These are phyloP conservation scores for Terrapene triunguis DNA, from an alignment of 2,113 vertebrate species.

Conservation along the genomic window DNA sequence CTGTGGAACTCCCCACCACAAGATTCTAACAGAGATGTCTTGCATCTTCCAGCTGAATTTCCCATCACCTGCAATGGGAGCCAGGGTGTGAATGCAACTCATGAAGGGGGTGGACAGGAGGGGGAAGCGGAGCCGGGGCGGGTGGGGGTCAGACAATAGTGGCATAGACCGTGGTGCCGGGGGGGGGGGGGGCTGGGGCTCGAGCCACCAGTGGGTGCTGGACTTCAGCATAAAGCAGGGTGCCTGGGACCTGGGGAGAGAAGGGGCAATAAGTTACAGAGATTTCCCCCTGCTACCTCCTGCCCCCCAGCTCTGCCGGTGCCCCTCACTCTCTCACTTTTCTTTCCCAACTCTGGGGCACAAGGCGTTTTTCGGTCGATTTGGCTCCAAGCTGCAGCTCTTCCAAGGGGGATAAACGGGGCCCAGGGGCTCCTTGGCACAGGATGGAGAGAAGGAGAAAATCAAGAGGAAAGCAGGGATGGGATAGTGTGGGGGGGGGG, in stretches of 20 bases:
- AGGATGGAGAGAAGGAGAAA: neutral
- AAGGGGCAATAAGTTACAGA: neutral
- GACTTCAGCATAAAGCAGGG: neutral
- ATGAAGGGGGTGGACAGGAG: neutral
- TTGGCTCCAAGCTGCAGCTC: neutral
- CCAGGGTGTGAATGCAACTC: neutral
- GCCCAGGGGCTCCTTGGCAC: neutral
- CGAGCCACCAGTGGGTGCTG: neutral
- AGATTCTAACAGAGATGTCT: no score
- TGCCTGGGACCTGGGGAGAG: neutral
- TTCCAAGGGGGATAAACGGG: neutral
- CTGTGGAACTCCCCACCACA: neutral
- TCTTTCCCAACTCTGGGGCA: no score
- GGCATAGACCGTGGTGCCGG: no score
- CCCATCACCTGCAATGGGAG: no score
- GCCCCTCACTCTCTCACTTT: neutral
- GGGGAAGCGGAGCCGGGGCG: accelerated
- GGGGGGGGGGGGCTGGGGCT: accelerated
- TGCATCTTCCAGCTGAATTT: neutral
- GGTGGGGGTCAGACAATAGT: neutral
- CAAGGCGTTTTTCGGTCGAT: neutral
- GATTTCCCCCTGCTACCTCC: no score
- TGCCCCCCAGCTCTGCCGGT: neutral
- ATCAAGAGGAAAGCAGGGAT: neutral
- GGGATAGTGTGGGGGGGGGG: no score